A percentile compares a stretch with the other conserved stretches of the same genome.
Evolutionary conservation across 2,888 invertebrate genomes (phyloP).

Genomic region (Lymantria monacha): DNA sequence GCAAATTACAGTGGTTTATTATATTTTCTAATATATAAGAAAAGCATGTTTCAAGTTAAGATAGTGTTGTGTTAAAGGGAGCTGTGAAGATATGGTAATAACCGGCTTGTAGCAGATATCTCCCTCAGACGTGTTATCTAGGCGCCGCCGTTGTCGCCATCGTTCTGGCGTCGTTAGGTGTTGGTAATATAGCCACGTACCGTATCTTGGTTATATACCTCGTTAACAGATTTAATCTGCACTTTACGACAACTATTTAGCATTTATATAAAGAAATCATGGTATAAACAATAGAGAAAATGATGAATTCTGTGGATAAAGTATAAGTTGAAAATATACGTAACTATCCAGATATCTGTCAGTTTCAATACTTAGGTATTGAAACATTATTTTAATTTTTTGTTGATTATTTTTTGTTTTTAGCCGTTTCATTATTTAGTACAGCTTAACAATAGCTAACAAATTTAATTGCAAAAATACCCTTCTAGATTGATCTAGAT

Average conservation of each 20-base stretch:
- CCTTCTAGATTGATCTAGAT: too few relatives aligned
- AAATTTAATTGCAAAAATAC: too few relatives aligned
- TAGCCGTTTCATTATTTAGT: too few relatives aligned
- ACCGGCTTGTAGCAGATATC: constrained; percentile 42
- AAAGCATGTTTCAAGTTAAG: constrained; percentile 5
- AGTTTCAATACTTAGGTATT: too few relatives aligned
- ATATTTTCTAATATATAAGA: background rate
- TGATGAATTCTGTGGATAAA: too few relatives aligned
- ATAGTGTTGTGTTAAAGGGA: constrained; percentile 16
- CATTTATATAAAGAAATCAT: too few relatives aligned
- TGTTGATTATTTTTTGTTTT: too few relatives aligned
- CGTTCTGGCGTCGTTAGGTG: constrained; percentile 43
- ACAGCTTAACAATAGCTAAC: too few relatives aligned
- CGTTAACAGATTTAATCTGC: constrained; percentile 18
- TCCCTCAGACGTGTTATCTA: constrained; percentile 45
- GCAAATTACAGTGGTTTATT: background rate
- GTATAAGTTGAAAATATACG: too few relatives aligned
- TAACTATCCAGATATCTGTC: too few relatives aligned
- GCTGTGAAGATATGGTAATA: constrained; percentile 48
- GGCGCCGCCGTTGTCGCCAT: constrained; percentile 27
- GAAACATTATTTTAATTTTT: too few relatives aligned
- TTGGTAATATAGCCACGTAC: constrained; percentile 26
- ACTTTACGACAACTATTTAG: background rate
- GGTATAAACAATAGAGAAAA: too few relatives aligned
- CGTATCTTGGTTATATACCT: constrained; percentile 4